These are phyloP conservation scores for Danaus melanippus DNA, from an alignment of 1,140 invertebrate species.

Conservation along the genomic window DNA sequence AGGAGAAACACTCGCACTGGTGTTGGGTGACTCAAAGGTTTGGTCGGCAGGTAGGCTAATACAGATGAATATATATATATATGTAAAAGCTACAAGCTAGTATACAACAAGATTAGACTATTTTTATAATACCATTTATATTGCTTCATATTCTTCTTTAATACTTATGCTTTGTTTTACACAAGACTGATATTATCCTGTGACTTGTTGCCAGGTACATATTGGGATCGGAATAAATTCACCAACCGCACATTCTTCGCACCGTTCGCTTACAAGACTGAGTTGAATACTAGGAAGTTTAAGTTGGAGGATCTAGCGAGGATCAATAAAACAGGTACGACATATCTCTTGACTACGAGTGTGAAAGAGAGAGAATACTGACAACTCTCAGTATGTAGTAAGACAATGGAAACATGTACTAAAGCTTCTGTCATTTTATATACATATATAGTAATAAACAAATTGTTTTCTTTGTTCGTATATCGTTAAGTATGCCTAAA, in stretches of 20 bases:
- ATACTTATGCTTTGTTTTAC: slow-evolving; percentile 26
- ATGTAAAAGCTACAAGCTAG: no score
- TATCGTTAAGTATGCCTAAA: no score
- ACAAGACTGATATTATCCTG: no score
- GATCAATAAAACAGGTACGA: slow-evolving; percentile 80
- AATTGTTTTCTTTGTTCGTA: not conserved
- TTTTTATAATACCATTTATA: no score
- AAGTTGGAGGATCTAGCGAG: slow-evolving; percentile 90
- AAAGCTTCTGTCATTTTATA: not conserved
- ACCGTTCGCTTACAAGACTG: slow-evolving; percentile 93
- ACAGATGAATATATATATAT: not conserved
- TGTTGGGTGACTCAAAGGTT: slow-evolving; percentile 92
- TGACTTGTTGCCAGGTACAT: slow-evolving; percentile 77
- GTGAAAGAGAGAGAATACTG: no score
- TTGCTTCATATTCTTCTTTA: no score
- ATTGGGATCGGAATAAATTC: slow-evolving; percentile 97
- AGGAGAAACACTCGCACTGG: slow-evolving; percentile 90
- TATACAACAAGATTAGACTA: no score
- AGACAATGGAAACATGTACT: not conserved
- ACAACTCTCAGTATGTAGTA: no score
- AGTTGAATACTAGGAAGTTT: slow-evolving; percentile 86
- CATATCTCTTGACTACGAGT: not conserved
- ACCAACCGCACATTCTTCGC: slow-evolving; percentile 93
- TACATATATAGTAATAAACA: not conserved
- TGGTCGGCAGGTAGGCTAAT: slow-evolving; percentile 81